Evolutionary conservation across 2,113 vertebrate species (phyloP).

Genomic region (Garra rufa): DNA sequence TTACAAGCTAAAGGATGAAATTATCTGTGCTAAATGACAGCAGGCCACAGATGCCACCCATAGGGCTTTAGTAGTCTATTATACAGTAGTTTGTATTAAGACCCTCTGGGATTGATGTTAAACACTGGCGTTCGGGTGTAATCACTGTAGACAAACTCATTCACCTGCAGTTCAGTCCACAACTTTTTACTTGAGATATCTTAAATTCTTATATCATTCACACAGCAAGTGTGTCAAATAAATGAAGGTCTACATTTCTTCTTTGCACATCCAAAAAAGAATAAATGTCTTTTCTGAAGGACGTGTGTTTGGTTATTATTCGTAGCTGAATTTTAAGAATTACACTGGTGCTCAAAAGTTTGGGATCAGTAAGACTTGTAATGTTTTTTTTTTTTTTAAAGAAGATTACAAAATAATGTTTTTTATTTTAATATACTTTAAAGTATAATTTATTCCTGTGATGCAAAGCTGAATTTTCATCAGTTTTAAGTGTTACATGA

Average conservation of each 20-base stretch:
- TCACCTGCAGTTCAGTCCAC: not conserved
- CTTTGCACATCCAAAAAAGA: not conserved
- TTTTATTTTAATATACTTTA: not conserved
- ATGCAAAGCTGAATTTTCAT: not conserved
- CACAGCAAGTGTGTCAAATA: not conserved
- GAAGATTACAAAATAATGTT: not conserved
- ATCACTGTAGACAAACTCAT: not conserved
- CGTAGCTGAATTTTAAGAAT: not conserved
- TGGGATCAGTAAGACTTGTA: no score
- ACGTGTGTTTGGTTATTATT: not conserved
- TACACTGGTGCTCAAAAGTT: no score
- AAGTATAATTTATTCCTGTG: not conserved
- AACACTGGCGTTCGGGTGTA: not conserved
- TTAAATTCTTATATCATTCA: not conserved
- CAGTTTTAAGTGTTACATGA: not conserved
- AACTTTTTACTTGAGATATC: not conserved
- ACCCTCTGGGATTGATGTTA: not conserved
- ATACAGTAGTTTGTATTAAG: not conserved
- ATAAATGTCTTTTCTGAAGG: not conserved
- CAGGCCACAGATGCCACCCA: not conserved
- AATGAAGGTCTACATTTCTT: not conserved
- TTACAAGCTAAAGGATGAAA: not conserved
- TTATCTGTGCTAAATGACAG: not conserved
- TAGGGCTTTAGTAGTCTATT: not conserved
- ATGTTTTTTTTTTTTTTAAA: not conserved